Conservation (phyloP, 2,797 vertebrate species). For the Benthosema pterotum region DNA sequence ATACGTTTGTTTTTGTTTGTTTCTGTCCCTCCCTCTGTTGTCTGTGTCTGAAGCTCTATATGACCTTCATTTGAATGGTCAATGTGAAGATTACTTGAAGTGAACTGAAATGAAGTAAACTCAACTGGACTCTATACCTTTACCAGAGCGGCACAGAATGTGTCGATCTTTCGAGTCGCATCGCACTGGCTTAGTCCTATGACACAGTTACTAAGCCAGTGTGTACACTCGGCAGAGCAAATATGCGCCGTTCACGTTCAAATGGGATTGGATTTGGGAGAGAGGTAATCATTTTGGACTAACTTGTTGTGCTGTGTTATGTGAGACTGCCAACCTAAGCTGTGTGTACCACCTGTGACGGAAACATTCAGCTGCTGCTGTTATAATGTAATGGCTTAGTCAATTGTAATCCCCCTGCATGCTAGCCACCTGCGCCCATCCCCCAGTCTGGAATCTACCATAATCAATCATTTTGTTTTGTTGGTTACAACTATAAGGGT, state of each 20-base stretch:
- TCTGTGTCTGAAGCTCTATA: no score
- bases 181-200: slow-evolving; percentile 14
- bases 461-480: slow-evolving; percentile 23
- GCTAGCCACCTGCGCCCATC: slow-evolving; percentile 59
- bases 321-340: slow-evolving; percentile 52
- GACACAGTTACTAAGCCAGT: slow-evolving; percentile 50
- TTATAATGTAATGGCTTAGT: slow-evolving; percentile 71
- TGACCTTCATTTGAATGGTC: no score
- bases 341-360: slow-evolving; percentile 65
- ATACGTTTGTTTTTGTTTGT: no score
- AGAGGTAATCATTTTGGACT: slow-evolving; percentile 65
- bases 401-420: slow-evolving; percentile 61
- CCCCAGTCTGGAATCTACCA: slow-evolving; percentile 43
- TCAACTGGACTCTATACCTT: no score
- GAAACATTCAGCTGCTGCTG: slow-evolving; percentile 66
- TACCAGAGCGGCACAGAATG: no score
- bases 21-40: no score
- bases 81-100: no score
- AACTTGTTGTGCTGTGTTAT: slow-evolving; percentile 56
- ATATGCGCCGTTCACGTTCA: slow-evolving; percentile 50
- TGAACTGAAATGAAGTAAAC: no score
- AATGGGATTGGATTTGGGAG: slow-evolving; percentile 60
- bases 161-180: background rate
- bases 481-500: no score
- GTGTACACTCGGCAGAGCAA: slow-evolving; percentile 49